Evolutionary conservation across 2,113 vertebrate species (phyloP).

Genomic region (Otis tarda): DNA sequence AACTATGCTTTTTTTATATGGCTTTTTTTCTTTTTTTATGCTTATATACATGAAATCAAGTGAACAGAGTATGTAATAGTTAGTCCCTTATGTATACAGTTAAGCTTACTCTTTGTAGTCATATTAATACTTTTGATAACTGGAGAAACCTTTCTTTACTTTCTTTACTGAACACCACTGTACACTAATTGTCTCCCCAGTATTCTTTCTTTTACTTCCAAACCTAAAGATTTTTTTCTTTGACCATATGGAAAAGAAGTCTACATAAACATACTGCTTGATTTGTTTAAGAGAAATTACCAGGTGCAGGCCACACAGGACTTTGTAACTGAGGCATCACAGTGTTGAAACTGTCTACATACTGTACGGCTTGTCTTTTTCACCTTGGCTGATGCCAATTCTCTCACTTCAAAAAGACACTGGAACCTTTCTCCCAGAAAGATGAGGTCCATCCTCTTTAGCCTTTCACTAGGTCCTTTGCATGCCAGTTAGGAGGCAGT

Average conservation of each 20-base stretch:
- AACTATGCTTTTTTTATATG: neutral
- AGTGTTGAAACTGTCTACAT: neutral
- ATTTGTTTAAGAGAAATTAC: neutral
- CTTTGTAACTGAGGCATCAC: neutral
- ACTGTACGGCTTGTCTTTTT: neutral
- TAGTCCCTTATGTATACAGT: neutral
- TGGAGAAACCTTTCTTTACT: neutral
- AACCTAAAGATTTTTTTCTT: neutral
- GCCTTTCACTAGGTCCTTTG: neutral
- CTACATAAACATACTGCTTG: neutral
- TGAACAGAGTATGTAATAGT: neutral
- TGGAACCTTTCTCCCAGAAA: neutral
- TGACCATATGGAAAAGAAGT: neutral
- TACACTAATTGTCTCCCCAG: neutral
- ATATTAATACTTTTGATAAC: neutral
- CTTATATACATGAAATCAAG: neutral
- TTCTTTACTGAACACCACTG: neutral
- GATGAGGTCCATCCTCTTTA: rapidly evolving
- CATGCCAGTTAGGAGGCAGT: neutral
- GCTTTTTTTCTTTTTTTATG: neutral
- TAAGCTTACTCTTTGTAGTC: neutral
- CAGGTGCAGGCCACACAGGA: neutral
- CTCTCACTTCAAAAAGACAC: neutral
- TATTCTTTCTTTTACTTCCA: neutral
- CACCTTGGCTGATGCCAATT: neutral